Conservation (phyloP, 2,888 invertebrate species). For the Scotopteryx bipunctaria region DNA sequence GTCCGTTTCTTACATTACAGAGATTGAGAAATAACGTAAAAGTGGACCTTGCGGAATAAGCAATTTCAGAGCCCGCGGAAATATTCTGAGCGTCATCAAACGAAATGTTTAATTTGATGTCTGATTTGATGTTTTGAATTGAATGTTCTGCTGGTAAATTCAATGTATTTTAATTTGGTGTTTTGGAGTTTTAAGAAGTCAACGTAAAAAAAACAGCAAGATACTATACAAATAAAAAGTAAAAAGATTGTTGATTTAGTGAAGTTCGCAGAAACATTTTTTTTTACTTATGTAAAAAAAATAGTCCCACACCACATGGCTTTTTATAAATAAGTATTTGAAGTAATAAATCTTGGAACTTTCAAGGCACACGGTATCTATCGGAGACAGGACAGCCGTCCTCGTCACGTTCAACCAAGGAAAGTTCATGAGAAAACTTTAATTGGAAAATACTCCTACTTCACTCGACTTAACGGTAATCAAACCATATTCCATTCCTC, state of each 20-base stretch:
- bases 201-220: too few species aligned
- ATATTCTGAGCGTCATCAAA: constrained; percentile 35
- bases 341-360: too few species aligned
- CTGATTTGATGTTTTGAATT: too few species aligned
- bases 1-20: constrained; percentile 33
- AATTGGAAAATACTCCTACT: constrained; percentile 62
- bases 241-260: too few species aligned
- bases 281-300: too few species aligned
- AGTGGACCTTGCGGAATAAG: constrained; percentile 31
- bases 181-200: too few species aligned
- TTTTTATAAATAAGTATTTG: too few species aligned
- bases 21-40: constrained; percentile 30
- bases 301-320: too few species aligned
- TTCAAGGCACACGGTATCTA: constrained; percentile 18
- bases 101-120: constrained; percentile 51
- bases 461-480: background rate
- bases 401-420: constrained; percentile 40
- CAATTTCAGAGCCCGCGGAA: constrained; percentile 51
- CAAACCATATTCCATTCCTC: too few species aligned
- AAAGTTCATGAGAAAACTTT: constrained; percentile 65
- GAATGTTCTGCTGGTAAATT: too few species aligned
- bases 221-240: too few species aligned
- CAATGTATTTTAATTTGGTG: constrained; percentile 1
- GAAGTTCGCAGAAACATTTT: too few species aligned
- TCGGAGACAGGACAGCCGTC: constrained; percentile 24